These are phyloP conservation scores for Bos javanicus DNA, from an alignment of 2,113 vertebrate species.

Conservation along the genomic window DNA sequence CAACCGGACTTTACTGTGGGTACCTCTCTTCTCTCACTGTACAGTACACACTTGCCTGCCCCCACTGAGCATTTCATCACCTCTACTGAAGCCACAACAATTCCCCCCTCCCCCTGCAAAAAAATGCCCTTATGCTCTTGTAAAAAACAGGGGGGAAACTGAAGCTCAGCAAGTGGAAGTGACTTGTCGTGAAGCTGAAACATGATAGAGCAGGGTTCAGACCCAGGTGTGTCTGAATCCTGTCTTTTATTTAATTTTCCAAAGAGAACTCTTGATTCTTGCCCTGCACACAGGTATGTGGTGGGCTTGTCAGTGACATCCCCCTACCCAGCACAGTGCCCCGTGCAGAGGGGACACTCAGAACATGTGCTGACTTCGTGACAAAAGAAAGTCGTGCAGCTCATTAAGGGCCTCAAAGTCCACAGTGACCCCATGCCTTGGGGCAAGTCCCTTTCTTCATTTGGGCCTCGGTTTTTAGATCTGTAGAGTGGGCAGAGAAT, in stretches of 20 bases:
- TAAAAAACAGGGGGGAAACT: background rate
- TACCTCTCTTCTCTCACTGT: background rate
- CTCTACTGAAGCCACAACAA: background rate
- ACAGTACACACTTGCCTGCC: too few relatives aligned
- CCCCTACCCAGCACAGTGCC: background rate
- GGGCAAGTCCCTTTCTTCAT: background rate
- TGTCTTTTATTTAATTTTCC: background rate
- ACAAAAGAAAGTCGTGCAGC: background rate
- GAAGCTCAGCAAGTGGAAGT: background rate
- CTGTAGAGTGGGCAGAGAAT: background rate
- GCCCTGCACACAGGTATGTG: background rate
- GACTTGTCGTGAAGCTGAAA: accelerated
- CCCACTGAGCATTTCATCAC: background rate
- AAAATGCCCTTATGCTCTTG: background rate
- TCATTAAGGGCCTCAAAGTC: too few relatives aligned
- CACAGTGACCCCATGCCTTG: too few relatives aligned
- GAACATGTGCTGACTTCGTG: background rate
- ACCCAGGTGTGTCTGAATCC: background rate
- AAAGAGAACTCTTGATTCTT: background rate
- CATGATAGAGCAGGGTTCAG: accelerated
- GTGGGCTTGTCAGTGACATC: background rate
- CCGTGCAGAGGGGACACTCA: background rate
- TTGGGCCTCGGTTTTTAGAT: background rate
- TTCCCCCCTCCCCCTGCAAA: accelerated
- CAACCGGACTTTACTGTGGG: background rate